Conservation (phyloP, 2,797 vertebrate genomes). For the Melanotaenia nigrans region DNA sequence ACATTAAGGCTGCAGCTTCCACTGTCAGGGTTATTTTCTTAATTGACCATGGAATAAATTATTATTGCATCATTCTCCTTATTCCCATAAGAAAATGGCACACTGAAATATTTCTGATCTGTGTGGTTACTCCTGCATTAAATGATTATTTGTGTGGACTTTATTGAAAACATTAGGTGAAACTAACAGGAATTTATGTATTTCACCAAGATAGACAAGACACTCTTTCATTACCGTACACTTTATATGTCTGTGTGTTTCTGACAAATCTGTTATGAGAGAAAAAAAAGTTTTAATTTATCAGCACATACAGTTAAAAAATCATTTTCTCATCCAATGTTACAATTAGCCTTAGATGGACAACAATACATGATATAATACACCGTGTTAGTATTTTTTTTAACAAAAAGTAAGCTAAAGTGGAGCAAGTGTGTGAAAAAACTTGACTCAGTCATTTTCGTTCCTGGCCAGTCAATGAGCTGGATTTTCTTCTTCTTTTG, state of each 20-base stretch:
- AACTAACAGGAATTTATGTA: neutral
- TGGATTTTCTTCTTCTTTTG: no score
- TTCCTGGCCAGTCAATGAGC: no score
- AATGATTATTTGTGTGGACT: no score
- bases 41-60: neutral
- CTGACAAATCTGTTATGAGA: neutral
- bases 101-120: neutral
- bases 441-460: neutral
- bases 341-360: no score
- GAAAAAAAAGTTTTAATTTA: neutral
- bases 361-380: no score
- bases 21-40: conserved; percentile 11
- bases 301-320: no score
- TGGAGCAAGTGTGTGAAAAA: neutral
- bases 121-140: neutral
- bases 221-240: neutral
- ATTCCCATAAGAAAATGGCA: neutral
- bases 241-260: neutral
- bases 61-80: neutral
- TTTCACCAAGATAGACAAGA: neutral
- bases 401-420: neutral
- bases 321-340: no score
- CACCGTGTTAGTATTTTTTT: no score
- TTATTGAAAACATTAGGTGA: no score
- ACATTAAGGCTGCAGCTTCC: conserved; percentile 21